phyloP scores from a whole-genome alignment of 2,113 vertebrate genomes.

The Amphiprion percula region DNA sequence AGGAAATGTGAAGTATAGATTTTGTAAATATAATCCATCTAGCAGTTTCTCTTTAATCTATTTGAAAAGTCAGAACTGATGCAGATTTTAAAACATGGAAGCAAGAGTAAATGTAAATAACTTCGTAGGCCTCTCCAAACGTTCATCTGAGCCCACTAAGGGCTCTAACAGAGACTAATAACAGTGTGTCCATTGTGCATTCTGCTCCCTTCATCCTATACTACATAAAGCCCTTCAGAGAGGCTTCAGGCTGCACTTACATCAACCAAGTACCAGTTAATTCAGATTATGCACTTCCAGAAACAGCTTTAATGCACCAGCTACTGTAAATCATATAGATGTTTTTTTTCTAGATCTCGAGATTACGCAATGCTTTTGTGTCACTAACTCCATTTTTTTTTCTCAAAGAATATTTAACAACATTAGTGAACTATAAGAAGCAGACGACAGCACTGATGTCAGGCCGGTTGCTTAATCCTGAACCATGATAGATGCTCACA shows the following conservation, averaged over 20 bases:
- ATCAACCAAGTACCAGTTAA: constrained; percentile 8
- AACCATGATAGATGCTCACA: constrained; percentile 43
- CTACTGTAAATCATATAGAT: constrained; percentile 26
- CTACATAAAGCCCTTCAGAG: background rate
- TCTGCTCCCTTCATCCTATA: constrained; percentile 4
- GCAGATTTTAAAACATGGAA: no score
- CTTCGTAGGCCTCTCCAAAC: no score
- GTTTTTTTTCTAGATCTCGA: constrained; percentile 10
- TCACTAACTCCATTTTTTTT: background rate
- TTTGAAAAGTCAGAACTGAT: no score
- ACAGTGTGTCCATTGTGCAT: background rate
- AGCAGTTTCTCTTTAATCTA: no score
- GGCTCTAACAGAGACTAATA: background rate
- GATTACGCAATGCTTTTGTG: constrained; percentile 38
- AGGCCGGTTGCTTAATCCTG: constrained; percentile 27
- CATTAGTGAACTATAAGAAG: constrained; percentile 20
- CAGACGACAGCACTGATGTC: constrained; percentile 11
- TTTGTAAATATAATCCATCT: no score
- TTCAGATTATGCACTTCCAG: constrained; percentile 30
- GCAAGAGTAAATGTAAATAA: no score
- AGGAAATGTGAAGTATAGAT: no score
- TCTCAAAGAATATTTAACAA: constrained; percentile 18
- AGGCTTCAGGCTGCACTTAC: constrained; percentile 3
- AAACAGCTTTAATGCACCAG: constrained; percentile 16
- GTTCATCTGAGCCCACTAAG: no score